phyloP scores from a whole-genome alignment of 2,888 invertebrate species.

The Drosophila meridionalis region DNA sequence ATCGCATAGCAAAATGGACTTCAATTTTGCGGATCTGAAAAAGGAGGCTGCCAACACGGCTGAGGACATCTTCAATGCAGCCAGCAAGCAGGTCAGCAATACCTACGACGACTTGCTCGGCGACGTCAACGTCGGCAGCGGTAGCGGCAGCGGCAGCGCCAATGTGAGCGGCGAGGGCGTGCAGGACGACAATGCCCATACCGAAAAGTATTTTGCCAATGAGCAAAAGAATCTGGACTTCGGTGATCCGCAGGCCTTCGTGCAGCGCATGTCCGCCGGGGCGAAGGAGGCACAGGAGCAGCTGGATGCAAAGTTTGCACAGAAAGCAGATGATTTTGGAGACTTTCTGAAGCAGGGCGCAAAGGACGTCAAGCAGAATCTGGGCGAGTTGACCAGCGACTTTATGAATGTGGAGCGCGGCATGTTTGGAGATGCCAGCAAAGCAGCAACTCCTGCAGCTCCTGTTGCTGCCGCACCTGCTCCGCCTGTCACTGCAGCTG shows the following conservation, averaged over 20 bases:
- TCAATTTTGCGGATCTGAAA: conserved; percentile 82
- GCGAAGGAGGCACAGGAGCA: conserved; percentile 82
- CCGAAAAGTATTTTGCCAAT: conserved; percentile 81
- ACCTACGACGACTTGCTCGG: conserved; percentile 64
- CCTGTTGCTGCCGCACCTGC: not conserved
- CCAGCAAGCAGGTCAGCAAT: conserved; percentile 50
- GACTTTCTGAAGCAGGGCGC: conserved; percentile 72
- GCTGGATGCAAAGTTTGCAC: conserved; percentile 82
- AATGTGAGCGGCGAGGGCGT: conserved; percentile 68
- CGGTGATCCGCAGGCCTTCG: conserved; percentile 79
- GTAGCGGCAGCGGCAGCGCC: conserved; percentile 19
- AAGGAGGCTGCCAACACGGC: conserved; percentile 79
- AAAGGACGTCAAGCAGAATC: conserved; percentile 67
- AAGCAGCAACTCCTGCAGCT: not conserved
- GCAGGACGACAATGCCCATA: conserved; percentile 82
- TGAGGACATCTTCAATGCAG: conserved; percentile 71
- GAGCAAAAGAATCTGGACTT: conserved; percentile 82
- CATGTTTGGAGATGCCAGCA: conserved; percentile 51
- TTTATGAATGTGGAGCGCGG: conserved; percentile 83
- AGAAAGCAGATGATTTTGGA: conserved; percentile 74
- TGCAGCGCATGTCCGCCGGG: conserved; percentile 81
- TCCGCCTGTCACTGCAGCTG: not conserved
- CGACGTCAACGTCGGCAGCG: conserved; percentile 20
- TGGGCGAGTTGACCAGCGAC: conserved; percentile 76
- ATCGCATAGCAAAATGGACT: conserved; percentile 74